These are phyloP conservation scores for Zenarchopterus dispar DNA, from an alignment of 2,797 vertebrate species.

Conservation along the genomic window DNA sequence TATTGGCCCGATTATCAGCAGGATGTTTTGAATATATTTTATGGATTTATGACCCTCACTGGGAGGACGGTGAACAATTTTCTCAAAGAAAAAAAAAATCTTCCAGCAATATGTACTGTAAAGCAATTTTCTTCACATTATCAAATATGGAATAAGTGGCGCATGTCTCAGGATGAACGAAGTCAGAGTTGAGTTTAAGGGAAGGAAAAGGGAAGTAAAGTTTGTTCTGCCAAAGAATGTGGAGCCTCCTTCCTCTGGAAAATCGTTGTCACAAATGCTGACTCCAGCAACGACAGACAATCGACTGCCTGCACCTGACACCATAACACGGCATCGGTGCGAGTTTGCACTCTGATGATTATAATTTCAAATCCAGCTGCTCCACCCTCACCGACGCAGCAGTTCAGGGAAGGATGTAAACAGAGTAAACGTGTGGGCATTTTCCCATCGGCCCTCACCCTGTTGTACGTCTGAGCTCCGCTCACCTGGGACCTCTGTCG, in stretches of 20 bases:
- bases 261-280: slow-evolving; percentile 11
- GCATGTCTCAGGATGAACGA: background rate
- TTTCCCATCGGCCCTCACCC: slow-evolving; percentile 49
- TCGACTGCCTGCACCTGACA: no score
- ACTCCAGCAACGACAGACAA: slow-evolving; percentile 15
- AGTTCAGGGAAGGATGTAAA: background rate
- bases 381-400: background rate
- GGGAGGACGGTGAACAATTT: background rate
- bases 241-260: slow-evolving; percentile 57
- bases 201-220: slow-evolving; percentile 63
- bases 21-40: slow-evolving; percentile 18
- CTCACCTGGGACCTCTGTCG: slow-evolving; percentile 32
- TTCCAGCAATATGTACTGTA: background rate
- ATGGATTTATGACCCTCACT: slow-evolving; percentile 27
- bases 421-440: slow-evolving; percentile 8
- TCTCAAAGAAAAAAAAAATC: background rate
- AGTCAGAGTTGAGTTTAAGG: slow-evolving; percentile 21
- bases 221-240: slow-evolving; percentile 43
- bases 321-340: background rate
- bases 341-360: background rate
- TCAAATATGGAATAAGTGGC: background rate
- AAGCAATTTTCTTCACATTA: background rate
- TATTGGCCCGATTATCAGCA: slow-evolving; percentile 1
- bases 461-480: slow-evolving; percentile 45
- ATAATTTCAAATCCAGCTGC: background rate